Evolutionary conservation across 1,140 invertebrate genomes (phyloP).

Genomic region (Caerostris darwini): DNA sequence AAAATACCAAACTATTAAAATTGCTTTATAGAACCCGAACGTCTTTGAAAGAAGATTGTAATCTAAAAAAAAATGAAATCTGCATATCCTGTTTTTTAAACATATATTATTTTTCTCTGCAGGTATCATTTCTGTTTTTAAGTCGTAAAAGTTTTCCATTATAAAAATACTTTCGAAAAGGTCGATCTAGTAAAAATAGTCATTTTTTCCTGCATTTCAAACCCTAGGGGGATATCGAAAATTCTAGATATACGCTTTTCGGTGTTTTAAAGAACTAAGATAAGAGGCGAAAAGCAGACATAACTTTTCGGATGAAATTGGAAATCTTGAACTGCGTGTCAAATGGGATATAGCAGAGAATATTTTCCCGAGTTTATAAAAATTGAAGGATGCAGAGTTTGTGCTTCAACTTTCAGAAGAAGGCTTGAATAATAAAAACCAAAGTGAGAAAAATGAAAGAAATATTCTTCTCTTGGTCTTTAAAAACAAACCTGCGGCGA

Average conservation of each 20-base stretch:
- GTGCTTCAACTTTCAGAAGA: neutral
- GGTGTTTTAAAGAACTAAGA: constrained; percentile 12
- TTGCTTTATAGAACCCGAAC: too few relatives aligned
- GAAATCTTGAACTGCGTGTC: neutral
- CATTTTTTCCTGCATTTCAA: neutral
- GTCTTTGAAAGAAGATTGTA: too few relatives aligned
- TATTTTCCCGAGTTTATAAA: neutral
- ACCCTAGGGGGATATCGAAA: neutral
- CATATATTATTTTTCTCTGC: too few relatives aligned
- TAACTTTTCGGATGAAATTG: neutral
- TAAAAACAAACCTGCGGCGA: neutral
- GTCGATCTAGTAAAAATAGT: neutral
- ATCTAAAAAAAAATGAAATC: too few relatives aligned
- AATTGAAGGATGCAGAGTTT: neutral
- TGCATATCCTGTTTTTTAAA: too few relatives aligned
- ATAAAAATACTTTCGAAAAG: too few relatives aligned
- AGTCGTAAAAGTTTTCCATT: too few relatives aligned
- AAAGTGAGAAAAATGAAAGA: neutral
- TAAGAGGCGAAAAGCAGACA: neutral
- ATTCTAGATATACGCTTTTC: neutral
- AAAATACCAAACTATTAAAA: too few relatives aligned
- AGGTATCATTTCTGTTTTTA: too few relatives aligned
- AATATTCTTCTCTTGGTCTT: neutral
- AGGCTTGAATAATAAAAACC: neutral
- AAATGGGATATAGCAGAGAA: neutral